Percentiles rank a stretch among this genome's conserved stretches.
Conservation (phyloP, 2,113 vertebrate genomes). For the Geococcyx californianus region DNA sequence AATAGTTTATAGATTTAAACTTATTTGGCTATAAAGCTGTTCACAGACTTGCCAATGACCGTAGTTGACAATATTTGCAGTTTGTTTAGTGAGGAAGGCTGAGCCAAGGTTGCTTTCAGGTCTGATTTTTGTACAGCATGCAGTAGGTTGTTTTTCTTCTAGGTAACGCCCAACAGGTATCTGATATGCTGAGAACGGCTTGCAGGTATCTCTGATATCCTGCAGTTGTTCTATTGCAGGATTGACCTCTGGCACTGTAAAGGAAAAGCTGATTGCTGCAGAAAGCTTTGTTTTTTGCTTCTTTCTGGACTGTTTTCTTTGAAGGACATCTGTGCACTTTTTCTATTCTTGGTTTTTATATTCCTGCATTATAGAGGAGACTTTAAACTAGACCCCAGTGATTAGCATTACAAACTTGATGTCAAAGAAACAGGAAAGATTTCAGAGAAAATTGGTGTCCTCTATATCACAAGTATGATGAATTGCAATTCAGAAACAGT, state of each 20-base stretch:
- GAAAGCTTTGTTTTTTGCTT: not conserved
- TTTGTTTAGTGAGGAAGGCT: not conserved
- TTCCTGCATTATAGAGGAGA: not conserved
- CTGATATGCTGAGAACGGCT: not conserved
- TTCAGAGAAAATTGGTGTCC: not conserved
- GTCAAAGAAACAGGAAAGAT: not conserved
- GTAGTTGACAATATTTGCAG: not conserved
- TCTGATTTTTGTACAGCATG: not conserved
- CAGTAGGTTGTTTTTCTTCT: not conserved
- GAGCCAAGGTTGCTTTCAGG: not conserved
- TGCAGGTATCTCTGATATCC: not conserved
- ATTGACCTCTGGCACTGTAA: not conserved
- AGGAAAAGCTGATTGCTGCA: not conserved
- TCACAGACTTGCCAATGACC: not conserved
- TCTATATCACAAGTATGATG: not conserved
- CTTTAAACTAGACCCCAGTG: not conserved
- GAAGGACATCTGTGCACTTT: not conserved
- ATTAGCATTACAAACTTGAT: not conserved
- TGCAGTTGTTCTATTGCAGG: not conserved
- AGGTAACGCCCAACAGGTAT: fast-evolving
- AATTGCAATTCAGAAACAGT: not conserved
- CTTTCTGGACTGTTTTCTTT: not conserved
- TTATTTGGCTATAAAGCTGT: not conserved
- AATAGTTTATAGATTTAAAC: not conserved
- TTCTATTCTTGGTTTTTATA: not conserved